Evolutionary conservation across 2,888 invertebrate species (phyloP), one percentile per base, ranked within the genome.

Genomic region (Heteropelma amictum): DNA sequence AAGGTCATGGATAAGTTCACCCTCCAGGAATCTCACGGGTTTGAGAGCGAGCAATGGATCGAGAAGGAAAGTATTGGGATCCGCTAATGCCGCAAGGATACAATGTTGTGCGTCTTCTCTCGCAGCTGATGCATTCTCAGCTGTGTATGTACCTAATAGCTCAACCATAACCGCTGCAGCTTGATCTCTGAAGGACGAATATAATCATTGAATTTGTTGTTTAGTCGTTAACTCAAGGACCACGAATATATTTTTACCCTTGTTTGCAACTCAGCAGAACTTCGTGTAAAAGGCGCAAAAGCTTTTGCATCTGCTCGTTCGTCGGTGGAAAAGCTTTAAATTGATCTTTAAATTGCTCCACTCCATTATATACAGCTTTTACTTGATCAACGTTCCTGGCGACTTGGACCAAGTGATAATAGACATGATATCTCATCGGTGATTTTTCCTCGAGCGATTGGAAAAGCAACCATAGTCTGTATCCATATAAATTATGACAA

Each of bases 131-230:
- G 99, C 99, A 90, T 98, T 98, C 85, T 98, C 98, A 75, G 97
- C 95, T 21, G 98, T 98, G 89, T 99, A 99, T 0, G 99, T 98
- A 21, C 97, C 97, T 68, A 99, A 90, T 0, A 99, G 91, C 89
- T 98, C 98, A 77, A 98, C 95, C 99, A 99, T 99, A 2, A 98
- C 97, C 89, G 97, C 97, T 14, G 97, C 95, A 21, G 98, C 97
- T 83, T 96, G 92, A 86, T 98, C 97, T 89, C 97, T 96, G 88
- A 14, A 90, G 87, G 7, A 35, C 1, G 1, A 6, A 53, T 30
- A n/a, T n/a, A 33, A 53, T 47, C 33, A 64, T 56, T 30, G 51
- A 26, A 42, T 35, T 60, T n/a, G 35, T 33, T 17, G 30, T 23
- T 10, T 38, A 12, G 2, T 12, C 35, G n/a, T 47, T 12, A 56